Base-by-base conservation (phyloP, 1,140 invertebrate species). In the Scaptomyza graminum region DNA sequence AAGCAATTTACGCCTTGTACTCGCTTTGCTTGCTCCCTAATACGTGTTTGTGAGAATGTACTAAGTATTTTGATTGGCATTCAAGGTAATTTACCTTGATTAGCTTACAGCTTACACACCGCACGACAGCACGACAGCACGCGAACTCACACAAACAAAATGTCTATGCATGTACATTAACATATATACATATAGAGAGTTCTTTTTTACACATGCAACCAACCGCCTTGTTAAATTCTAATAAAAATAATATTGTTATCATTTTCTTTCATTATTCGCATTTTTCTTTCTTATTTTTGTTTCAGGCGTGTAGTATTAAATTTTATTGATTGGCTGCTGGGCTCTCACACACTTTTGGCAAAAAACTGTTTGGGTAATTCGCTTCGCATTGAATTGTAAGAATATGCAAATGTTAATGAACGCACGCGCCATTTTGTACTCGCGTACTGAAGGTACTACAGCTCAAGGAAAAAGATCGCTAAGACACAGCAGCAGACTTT, bases 201-300 rank as follows among this genome's bases (percentile, higher is more conserved):
- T 31, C 0, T 31, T 6, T 31, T 31, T 31, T 31, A 31, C 28
- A 57, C 16, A 31, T 46, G 25, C 43, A 65, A 13, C 12, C 49
- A n/a, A n/a, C n/a, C n/a, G 31, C 52, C 52, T 50, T 51, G 46
- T 59, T 54, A 47, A 59, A 66, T 66, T 66, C 64, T 18, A 66
- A 59, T 57, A 50, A 59, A 57, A 59, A 66, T 57, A 66, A 66
- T 66, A 66, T 50, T 66, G 44, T 66, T 66, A 51, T 50, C 46
- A 64, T 64, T 46, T 43, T 43, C 13, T 8, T 50, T 51, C 47
- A 51, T 63, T 52, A 52, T 63, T 44, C 12, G 12, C 50, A 11
- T 9, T 46, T 13, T 59, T 18, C 8, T 57, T 46, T 25, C 15
- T 59, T 16, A 44, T 22, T 2, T 25, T 11, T 25, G 12, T 47